Evolutionary conservation across 2,888 invertebrate genomes (phyloP), one percentile per base, ranked within the genome.

Genomic region (Hypercompe scribonia): DNA sequence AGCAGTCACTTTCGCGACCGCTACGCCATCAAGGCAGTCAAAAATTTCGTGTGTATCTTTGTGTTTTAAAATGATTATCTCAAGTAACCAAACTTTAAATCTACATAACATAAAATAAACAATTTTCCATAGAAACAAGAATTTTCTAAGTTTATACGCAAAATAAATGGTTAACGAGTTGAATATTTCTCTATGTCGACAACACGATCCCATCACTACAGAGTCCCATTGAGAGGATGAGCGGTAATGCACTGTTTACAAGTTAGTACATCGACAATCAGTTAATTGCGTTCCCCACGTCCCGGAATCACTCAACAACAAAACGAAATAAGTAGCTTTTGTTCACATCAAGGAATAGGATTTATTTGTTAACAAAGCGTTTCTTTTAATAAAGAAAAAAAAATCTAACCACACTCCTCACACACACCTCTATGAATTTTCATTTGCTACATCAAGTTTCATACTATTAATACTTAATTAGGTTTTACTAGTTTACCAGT

Each of bases 171-270:
- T 34, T 24, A 24, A 50, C 24, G 50, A 0, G 10, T 50, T 24
- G 8, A 4, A 58, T 21, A 24, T n/a, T 77, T 80, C 71, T 73
- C 64, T 66, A 24, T 65, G 71, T 82, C 11, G 18, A 2, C 8
- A 11, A 65, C 64, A 68, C 89, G 39, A 54, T 28, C 31, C 31
- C 69, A 81, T 81, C 91, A 61, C 90, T 91, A 90, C 50, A 58
- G 68, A 84, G 74, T 90, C 86, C 83, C 84, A 83, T 87, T 85
- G 87, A 89, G 89, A 93, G 92, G 94, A 94, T 91, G 93, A 90
- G 91, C 93, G 91, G 94, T 94, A 94, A 94, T 94, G 93, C 91
- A 91, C 90, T 94, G 94, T 93, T 93, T 93, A 93, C 90, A 84
- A 90, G 86, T 85, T 86, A 89, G 89, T 86, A 83, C 88, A 89